These are phyloP conservation scores for Panagrolaimus sp. DNA, from an alignment of 1,140 invertebrate genomes.

Conservation along the genomic window DNA sequence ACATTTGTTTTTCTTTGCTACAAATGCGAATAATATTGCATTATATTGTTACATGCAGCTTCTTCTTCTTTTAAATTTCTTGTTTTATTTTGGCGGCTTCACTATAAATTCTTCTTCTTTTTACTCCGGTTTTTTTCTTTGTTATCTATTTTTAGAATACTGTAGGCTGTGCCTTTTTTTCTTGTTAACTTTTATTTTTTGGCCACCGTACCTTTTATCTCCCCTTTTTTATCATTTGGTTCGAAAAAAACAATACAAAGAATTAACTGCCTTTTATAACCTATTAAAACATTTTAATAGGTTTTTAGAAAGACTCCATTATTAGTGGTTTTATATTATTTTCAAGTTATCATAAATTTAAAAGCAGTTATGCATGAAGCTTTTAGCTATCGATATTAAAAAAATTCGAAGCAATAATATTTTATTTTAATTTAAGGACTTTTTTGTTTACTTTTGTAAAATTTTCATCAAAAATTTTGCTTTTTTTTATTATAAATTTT, in stretches of 20 bases:
- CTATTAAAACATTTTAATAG: not conserved
- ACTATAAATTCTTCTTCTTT: not conserved
- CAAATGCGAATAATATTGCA: not conserved
- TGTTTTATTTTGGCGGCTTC: not conserved
- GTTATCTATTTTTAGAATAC: not conserved
- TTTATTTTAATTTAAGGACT: not conserved
- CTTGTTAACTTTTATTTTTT: slow-evolving; percentile 9
- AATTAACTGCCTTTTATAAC: not conserved
- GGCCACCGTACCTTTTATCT: not conserved
- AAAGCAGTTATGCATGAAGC: not conserved
- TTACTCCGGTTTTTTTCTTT: not conserved
- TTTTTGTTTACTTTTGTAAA: not conserved
- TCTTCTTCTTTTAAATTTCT: too few relatives aligned
- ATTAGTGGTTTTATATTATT: not conserved
- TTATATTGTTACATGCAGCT: not conserved
- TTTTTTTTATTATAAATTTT: not conserved
- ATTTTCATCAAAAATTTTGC: not conserved
- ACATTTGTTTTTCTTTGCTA: not conserved
- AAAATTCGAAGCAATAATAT: not conserved
- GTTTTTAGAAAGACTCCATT: not conserved
- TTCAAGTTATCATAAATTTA: not conserved
- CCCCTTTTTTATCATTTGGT: not conserved
- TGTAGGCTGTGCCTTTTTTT: slow-evolving; percentile 6
- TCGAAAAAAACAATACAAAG: slow-evolving; percentile 8
- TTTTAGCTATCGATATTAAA: slow-evolving; percentile 6